Base-by-base conservation (phyloP, 1,140 invertebrate species). In the Atta cephalotes region DNA sequence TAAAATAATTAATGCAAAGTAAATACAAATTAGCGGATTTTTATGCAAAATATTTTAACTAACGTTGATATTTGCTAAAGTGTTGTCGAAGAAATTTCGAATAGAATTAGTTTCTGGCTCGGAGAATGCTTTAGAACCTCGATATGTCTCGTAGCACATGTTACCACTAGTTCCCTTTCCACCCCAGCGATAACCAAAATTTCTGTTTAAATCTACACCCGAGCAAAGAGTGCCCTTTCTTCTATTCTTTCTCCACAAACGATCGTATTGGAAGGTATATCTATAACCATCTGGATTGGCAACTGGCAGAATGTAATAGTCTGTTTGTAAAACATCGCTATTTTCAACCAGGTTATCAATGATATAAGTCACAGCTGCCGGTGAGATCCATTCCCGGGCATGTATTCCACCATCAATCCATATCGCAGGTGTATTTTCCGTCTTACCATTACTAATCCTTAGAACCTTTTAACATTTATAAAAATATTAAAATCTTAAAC, bases 91-190 rank as follows among this genome's bases (percentile, higher is more conserved):
- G 74, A 96, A 93, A 18, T 96, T 95, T 91, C 96, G 96, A 9
- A 97, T 96, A 2, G 96, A 96, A 63, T 95, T 95, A 0, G 97
- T 98, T 95, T 99, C 98, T 0, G 97, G 97, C 93, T 99, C 98
- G 0, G 98, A 98, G 92, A 98, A 98, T 0, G 98, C 96, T 25
- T 96, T 95, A 0, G 96, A 95, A 0, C 98, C 98, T 0, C 97
- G 96, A 92, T 97, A 99, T 78, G 97, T 97, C 51, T 98, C 97
- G 35, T 96, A 96, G 91, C 98, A 99, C 0, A 97, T 97, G 89
- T 98, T 94, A 51, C 95, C 96, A 53, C 97, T 98, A 0, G 97
- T 97, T 16, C 98, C 98, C 84, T 96, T 86, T n/a, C 96, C 96
- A 88, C 96, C 95, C 97, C 97, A 98, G 35, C 96, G 94, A 88